Evolutionary conservation across 2,113 vertebrate genomes (phyloP), one percentile per base, ranked within the genome.

Genomic region (Amia ocellicauda): DNA sequence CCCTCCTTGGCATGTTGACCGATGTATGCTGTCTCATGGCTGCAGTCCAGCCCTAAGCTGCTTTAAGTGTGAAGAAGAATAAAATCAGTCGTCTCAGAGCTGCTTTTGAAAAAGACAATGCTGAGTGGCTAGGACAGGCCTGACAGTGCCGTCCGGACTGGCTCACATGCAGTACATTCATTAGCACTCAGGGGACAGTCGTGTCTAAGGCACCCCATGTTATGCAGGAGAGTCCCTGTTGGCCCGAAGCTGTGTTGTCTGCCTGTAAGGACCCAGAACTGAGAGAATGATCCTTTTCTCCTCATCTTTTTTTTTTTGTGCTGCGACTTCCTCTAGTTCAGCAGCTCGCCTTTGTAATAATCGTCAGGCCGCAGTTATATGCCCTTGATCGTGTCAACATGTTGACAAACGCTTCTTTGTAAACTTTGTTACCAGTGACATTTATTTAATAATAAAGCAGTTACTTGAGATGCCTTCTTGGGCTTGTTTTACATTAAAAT

Each of bases 361-460:
- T 74, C 69, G 63, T 82, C 76, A n/a, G n/a, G 72, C 71, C 72
- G 74, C 68, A 75, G 78, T 77, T 81, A 77, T 75, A 56, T n/a
- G 72, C 66, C 74, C 81, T 85, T 86, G 79, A 80, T 77, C 79
- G 67, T 82, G 83, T 83, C 83, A 89, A 82, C 80, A 84, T 86
- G 86, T 86, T 86, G 83, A 88, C 85, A 90, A 88, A 82, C 81
- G 85, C 77, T 72, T 71, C 81, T 85, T 89, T 90, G 86, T 89
- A 77, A 87, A 83, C 82, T 73, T 80, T 71, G 78, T 78, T 81
- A 80, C 80, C 69, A 73, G 74, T 63, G 70, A 85, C 84, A 85
- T 87, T 85, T 86, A 85, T 87, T 86, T 84, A 60, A 76, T 78
- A 87, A 88, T 85, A 88, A 89, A 85, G 86, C 80, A 78, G 86